Conservation (phyloP, 2,113 vertebrate species). For the Callaeas wilsoni region DNA sequence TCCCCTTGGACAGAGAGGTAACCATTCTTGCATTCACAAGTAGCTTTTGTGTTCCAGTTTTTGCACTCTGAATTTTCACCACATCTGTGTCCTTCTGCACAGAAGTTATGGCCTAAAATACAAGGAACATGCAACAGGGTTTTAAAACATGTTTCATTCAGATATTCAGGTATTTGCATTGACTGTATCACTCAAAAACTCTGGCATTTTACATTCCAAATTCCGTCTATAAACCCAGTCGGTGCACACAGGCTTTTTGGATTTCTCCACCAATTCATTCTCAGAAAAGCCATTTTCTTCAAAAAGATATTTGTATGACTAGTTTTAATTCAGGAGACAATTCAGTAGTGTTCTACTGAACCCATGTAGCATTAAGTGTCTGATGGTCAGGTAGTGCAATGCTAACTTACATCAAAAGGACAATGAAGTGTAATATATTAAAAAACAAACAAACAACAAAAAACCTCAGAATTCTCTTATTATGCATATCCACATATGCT, state of each 20-base stretch:
- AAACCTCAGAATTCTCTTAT: not conserved
- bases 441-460: not conserved
- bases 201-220: not conserved
- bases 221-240: not conserved
- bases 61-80: slow-evolving; percentile 93
- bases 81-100: slow-evolving; percentile 87
- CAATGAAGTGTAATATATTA: not conserved
- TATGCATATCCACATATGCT: not conserved
- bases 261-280: not conserved
- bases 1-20: slow-evolving; percentile 87
- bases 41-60: slow-evolving; percentile 89
- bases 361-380: not conserved
- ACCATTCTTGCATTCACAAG: slow-evolving; percentile 90
- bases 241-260: not conserved
- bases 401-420: not conserved
- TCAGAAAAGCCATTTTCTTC: not conserved
- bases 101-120: slow-evolving; percentile 91
- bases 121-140: not conserved
- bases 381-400: not conserved
- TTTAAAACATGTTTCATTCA: not conserved
- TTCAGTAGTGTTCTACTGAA: not conserved
- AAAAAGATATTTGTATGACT: not conserved
- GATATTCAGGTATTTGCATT: not conserved
- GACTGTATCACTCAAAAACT: not conserved
- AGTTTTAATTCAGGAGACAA: not conserved